Evolutionary conservation across 2,113 vertebrate species (phyloP).

Genomic region (Excalfactoria chinensis): DNA sequence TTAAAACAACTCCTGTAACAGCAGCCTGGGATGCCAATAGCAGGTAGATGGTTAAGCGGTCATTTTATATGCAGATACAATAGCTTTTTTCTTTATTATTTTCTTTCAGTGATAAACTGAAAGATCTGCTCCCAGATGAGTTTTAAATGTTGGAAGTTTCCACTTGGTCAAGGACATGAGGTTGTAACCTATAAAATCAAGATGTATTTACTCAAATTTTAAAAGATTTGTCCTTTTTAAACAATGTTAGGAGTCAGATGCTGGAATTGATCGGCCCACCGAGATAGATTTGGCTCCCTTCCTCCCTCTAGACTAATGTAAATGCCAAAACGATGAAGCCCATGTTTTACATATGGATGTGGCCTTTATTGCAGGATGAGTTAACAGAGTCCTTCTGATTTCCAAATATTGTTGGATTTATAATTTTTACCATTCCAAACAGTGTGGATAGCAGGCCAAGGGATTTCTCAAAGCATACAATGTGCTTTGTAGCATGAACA

Average conservation of each 20-base stretch:
- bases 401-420: constrained; percentile 4
- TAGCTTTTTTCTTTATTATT: not conserved
- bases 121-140: not conserved
- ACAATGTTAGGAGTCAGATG: not conserved
- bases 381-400: not conserved
- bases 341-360: not conserved
- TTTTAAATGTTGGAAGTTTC: constrained; percentile 5
- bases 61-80: not conserved
- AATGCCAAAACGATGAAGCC: not conserved
- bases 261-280: not conserved
- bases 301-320: not conserved
- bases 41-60: too few relatives aligned
- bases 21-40: not conserved
- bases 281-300: not conserved
- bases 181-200: not conserved
- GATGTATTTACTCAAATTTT: not conserved
- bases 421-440: constrained; percentile 20
- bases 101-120: not conserved
- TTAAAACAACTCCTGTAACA: not conserved
- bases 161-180: not conserved
- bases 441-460: constrained; percentile 5
- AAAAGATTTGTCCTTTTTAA: not conserved
- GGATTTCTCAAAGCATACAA: not conserved
- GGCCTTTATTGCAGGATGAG: constrained; percentile 45
- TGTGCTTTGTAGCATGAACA: not conserved